Base-by-base conservation (phyloP, 2,113 vertebrate species). In the Panthera uncia region DNA sequence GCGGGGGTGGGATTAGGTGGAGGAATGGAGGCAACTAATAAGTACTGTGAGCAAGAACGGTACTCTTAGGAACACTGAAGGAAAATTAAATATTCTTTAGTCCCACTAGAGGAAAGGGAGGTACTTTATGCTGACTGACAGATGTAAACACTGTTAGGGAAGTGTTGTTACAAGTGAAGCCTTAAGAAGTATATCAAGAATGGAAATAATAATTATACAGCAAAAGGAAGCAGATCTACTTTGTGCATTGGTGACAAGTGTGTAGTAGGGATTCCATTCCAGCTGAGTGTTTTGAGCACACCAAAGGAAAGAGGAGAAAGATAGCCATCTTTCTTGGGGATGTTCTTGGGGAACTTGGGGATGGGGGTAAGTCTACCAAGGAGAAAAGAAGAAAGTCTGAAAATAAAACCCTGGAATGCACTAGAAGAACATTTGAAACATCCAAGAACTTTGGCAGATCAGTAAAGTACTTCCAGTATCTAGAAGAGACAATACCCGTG, bases 1-100 rank as follows among this genome's bases (percentile, higher is more conserved):
- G 7, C 4, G 5, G 33, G 31, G 16, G 5, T 1, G 12, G 33
- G 7, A 1, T 7, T 48, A 33, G 2, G n/a, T 3, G 2, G 25
- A 74, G 55, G 66, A 50, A 52, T 0, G 1, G 29, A 68, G 7
- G 41, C 21, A 9, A 3, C 27, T 12, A 4, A 1, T 48, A 81
- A 74, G 52, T 15, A 27, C 65, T 25, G 0, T 25, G n/a, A 65
- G 23, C 91, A 55, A 31, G 36, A 55, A 74, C 0, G 31, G 7
- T 38, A 1, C n/a, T 82, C 31, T 0, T 3, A 81, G 74, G 93
- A 94, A 31, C 66, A 1, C 0, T 5, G 57, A 50, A 27, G 57
- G 69, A 41, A n/a, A 19, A 63, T 36, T 57, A 50, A 55, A 57
- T 78, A 61, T 57, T 68, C 52, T 14, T 10, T n/a, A 41, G 88